Base-by-base conservation (phyloP, 2,888 invertebrate species). In the Gibbula magus region DNA sequence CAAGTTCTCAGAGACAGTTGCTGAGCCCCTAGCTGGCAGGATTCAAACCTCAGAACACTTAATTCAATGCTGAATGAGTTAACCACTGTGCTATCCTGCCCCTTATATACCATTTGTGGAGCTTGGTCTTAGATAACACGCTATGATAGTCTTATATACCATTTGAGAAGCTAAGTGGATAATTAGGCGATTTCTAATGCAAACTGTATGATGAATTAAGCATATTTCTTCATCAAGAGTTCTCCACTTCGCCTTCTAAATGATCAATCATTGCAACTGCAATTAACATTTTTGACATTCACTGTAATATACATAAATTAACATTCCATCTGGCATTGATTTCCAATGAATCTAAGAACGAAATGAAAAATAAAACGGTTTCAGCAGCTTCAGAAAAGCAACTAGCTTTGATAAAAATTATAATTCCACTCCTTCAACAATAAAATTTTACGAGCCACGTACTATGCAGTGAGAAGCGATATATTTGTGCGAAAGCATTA, bases 211-310 rank as follows among this genome's bases (percentile, higher is more conserved):
- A 70, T 70, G 70, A 70, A 70, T 70, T 32, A 70, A 29, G 35
- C 70, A 32, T 70, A 39, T 35, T 70, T 32, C 70, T 70, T 70
- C 29, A 29, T 29, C 29, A 45, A 61, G 61, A 8, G 61, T 61
- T 61, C 25, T 18, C 25, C 29, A 35, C 32, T 4, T 70, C 16
- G 13, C 10, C 35, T 70, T 39, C 29, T n/a, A 20, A 35, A 70
- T 39, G 70, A 70, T 70, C 70, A 70, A 70, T 70, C 70, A 70
- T 39, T 39, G n/a, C 35, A 39, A 70, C 35, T 39, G 70, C 35
- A 70, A 70, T 70, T 70, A 70, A 70, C 61, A 61, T 61, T 25
- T 61, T 61, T 70, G 70, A 70, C 70, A 70, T 70, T 70, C 70
- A 35, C 32, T 35, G 35, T 32, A 29, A 35, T 35, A 70, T 35